Conservation (phyloP, 2,113 vertebrate species). For the Pipa parva region DNA sequence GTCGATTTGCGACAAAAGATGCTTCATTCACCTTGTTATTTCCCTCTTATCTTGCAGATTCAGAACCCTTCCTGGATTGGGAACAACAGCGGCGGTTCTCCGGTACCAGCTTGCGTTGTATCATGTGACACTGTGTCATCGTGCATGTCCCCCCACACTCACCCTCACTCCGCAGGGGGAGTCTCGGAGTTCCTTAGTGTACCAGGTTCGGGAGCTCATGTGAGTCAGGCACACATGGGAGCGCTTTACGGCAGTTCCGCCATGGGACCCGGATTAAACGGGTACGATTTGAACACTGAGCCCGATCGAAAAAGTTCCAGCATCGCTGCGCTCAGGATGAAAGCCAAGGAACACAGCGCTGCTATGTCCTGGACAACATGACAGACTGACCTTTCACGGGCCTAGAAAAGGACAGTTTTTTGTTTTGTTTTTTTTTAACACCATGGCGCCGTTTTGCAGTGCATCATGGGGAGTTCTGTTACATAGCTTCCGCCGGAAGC, state of each 20-base stretch:
- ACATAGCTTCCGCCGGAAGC: slow-evolving; percentile 19
- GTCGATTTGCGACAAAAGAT: too few species aligned
- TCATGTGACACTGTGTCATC: slow-evolving; percentile 89
- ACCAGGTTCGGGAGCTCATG: slow-evolving; percentile 71
- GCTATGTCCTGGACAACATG: slow-evolving; percentile 74
- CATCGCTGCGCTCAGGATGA: slow-evolving; percentile 95
- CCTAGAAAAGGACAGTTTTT: not conserved
- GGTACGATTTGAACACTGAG: slow-evolving; percentile 91
- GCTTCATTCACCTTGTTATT: not conserved
- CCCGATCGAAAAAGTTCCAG: slow-evolving; percentile 97
- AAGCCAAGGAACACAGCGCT: slow-evolving; percentile 98
- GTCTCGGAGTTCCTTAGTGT: slow-evolving; percentile 90
- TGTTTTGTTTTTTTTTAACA: too few species aligned
- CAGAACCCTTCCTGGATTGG: slow-evolving; percentile 96
- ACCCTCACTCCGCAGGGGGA: slow-evolving; percentile 79
- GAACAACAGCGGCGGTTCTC: slow-evolving; percentile 81
- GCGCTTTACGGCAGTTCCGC: slow-evolving; percentile 81
- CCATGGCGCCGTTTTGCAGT: slow-evolving; percentile 3
- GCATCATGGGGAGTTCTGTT: not conserved
- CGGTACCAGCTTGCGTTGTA: slow-evolving; percentile 88
- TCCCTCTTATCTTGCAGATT: slow-evolving; percentile 69
- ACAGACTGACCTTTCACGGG: slow-evolving; percentile 36
- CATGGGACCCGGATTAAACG: slow-evolving; percentile 78
- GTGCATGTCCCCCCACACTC: slow-evolving; percentile 89
- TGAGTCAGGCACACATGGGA: slow-evolving; percentile 93